Base-by-base conservation (phyloP, 2,888 invertebrate genomes). In the Erpobdella octoculata region DNA sequence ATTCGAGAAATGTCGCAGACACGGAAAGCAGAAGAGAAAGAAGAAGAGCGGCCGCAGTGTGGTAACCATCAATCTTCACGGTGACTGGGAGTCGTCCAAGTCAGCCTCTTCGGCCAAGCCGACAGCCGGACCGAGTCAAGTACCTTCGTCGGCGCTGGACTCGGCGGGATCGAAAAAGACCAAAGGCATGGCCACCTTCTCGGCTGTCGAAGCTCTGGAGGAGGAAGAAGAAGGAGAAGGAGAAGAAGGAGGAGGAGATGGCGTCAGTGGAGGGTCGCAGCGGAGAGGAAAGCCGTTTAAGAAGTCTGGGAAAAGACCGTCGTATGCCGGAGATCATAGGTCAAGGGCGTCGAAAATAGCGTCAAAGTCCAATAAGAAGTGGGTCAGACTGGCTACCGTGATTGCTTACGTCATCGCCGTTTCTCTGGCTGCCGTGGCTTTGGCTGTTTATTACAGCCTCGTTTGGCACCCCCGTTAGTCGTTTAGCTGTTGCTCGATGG, bases 361-460 rank as follows among this genome's bases (percentile, higher is more conserved):
- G 59, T 78, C 81, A 18, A 82, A 83, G 75, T 80, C 81, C 35
- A 83, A 84, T 78, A 90, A 91, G 84, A 92, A 93, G 86, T 88
- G 90, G 84, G 89, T 93, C 76, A 88, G 93, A 76, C 90, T 94
- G 78, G 87, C 94, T 80, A 94, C 94, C 31, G 94, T 95, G 77
- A 88, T 93, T 79, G 91, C 93, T 70, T 95, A 95, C 85, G 90
- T 94, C 77, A 89, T 94, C 83, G 91, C 92, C 82, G 94, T 95
- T 78, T 94, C 93, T 61, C 86, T 93, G 80, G 93, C 93, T 28
- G 94, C 93, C 69, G 92, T 93, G 79, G 90, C 93, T 86, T 87
- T 95, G 76, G 93, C 93, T 18, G 87, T 93, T 69, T 95, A 94
- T 86, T 95, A 95, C 86, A 90, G 92, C 79, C 91, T 93, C 85